A percentile compares a stretch with the other conserved stretches of the same genome.
Conservation (phyloP, 2,888 invertebrate species). For the Caenorhabditis plicata region DNA sequence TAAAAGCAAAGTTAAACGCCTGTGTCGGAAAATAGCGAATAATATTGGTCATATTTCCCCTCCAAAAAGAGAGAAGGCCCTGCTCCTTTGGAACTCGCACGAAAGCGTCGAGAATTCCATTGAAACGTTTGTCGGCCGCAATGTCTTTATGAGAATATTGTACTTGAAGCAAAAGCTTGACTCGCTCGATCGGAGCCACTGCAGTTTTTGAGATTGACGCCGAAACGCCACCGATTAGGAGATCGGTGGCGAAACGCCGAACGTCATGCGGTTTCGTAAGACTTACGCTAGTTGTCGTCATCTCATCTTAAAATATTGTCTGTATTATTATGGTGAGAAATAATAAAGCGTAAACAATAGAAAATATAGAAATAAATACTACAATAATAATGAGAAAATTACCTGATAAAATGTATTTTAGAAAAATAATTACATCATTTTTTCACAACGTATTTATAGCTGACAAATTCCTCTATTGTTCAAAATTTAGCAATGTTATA, state of each 20-base stretch:
- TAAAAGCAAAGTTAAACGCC: conserved; percentile 53
- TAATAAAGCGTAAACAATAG: too few species aligned
- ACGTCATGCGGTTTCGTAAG: conserved; percentile 20
- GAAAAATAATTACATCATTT: too few species aligned
- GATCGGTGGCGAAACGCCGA: conserved; percentile 39
- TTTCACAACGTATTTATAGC: too few species aligned
- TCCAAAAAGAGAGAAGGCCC: conserved; percentile 48
- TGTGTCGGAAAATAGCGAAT: conserved; percentile 51
- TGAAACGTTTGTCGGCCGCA: conserved; percentile 38
- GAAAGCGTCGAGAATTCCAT: conserved; percentile 48
- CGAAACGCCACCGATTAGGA: conserved; percentile 44
- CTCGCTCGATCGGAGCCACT: conserved; percentile 50
- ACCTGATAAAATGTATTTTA: too few species aligned
- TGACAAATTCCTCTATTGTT: too few species aligned
- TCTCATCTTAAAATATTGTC: too few species aligned
- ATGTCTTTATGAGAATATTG: conserved; percentile 53
- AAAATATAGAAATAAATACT: too few species aligned
- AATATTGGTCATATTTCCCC: conserved; percentile 50
- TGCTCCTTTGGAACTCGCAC: conserved; percentile 49
- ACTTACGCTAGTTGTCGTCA: conserved; percentile 9
- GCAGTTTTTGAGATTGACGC: conserved; percentile 50
- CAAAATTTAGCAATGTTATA: too few species aligned
- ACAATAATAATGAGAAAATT: too few species aligned
- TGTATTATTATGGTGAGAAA: too few species aligned
- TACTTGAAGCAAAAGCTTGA: conserved; percentile 50